A percentile compares a stretch with the other conserved stretches of the same genome.
Evolutionary conservation across 2,797 vertebrate species (phyloP).

Genomic region (Atherinosoma microstoma): DNA sequence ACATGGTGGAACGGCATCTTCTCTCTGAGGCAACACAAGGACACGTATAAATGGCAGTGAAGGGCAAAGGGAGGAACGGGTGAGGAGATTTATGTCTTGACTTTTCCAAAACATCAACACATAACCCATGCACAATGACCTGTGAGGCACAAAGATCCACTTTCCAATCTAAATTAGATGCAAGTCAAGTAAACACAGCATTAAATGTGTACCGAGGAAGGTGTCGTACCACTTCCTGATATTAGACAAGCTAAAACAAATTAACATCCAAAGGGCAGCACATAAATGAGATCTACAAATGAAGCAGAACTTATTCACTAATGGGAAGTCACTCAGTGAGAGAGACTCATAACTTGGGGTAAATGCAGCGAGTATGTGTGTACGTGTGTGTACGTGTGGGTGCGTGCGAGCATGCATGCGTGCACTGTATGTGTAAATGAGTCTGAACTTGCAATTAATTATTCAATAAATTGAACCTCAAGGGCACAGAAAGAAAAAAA

Average conservation of each 20-base stretch:
- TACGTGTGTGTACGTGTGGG: not conserved
- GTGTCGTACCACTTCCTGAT: constrained; percentile 5
- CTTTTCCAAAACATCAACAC: constrained; percentile 1
- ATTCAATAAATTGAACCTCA: constrained; percentile 63
- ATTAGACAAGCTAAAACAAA: constrained; percentile 25
- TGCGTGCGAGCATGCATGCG: not conserved
- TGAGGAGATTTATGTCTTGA: not conserved
- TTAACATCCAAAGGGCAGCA: not conserved
- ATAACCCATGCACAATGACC: not conserved
- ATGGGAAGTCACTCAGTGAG: constrained; percentile 29
- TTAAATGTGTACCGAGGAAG: constrained; percentile 2
- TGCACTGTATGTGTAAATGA: constrained; percentile 42
- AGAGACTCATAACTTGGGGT: not conserved
- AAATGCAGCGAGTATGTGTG: not conserved
- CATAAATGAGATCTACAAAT: constrained; percentile 34
- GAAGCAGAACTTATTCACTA: constrained; percentile 54
- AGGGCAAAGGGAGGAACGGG: not conserved
- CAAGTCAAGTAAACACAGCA: not conserved
- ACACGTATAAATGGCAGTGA: constrained; percentile 19
- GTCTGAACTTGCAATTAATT: constrained; percentile 61
- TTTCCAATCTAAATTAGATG: not conserved
- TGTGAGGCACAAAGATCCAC: not conserved
- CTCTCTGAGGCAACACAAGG: constrained; percentile 82
- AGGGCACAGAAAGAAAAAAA: constrained; percentile 42
- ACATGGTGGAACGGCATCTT: constrained; percentile 99